Evolutionary conservation across 2,888 invertebrate species (phyloP).

Genomic region (Pterostichus niger): DNA sequence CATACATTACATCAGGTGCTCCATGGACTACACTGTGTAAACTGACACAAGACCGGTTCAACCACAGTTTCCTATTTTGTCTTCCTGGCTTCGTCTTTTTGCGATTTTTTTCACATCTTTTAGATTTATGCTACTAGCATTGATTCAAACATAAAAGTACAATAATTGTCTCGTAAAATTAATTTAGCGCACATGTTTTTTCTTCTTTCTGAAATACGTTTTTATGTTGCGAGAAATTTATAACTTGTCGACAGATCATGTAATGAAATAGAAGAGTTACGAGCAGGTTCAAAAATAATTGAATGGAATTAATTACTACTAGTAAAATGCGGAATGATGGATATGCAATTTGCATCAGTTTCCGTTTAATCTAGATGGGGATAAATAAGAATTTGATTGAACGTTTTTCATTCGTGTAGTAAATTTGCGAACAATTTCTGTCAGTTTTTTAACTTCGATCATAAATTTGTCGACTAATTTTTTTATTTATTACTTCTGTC

Average conservation of each 20-base stretch:
- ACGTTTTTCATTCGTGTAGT: constrained; percentile 16
- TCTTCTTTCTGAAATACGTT: constrained; percentile 14
- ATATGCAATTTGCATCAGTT: constrained; percentile 18
- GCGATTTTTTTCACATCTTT: neutral
- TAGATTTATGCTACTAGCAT: neutral
- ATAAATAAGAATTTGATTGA: constrained; percentile 10
- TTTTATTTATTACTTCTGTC: no score
- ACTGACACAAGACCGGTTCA: constrained; percentile 42
- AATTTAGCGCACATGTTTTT: constrained; percentile 25
- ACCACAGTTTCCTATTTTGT: constrained; percentile 47
- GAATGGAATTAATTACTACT: constrained; percentile 16
- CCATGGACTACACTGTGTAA: constrained; percentile 24
- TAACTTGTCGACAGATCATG: constrained; percentile 14
- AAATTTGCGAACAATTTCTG: constrained; percentile 10
- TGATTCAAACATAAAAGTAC: constrained; percentile 5
- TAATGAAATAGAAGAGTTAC: constrained; percentile 29
- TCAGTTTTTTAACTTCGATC: neutral
- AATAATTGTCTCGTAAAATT: constrained; percentile 36
- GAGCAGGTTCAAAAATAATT: constrained; percentile 8
- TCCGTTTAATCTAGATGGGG: constrained; percentile 1
- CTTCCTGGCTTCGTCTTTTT: neutral
- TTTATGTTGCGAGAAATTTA: constrained; percentile 15
- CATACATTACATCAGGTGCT: constrained; percentile 57
- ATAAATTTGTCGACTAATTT: no score
- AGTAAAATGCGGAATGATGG: constrained; percentile 25